phyloP scores from a whole-genome alignment of 2,113 vertebrate species.

The Eretmochelys imbricata region DNA sequence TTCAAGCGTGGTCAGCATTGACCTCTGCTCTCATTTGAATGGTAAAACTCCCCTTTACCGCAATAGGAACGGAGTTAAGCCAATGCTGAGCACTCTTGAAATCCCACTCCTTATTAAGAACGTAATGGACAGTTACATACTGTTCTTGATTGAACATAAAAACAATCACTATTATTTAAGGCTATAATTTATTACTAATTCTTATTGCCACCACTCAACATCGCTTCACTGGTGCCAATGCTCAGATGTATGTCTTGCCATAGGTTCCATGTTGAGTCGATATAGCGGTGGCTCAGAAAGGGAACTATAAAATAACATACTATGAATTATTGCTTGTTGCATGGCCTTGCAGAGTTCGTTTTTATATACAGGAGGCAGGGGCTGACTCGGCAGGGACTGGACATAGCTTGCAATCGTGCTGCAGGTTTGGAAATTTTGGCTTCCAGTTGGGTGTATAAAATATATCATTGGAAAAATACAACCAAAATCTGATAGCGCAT shows the following conservation, averaged over 20 bases:
- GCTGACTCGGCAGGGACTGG: neutral
- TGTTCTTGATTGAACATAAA: neutral
- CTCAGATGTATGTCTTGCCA: neutral
- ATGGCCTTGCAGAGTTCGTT: constrained; percentile 32
- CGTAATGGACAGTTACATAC: neutral
- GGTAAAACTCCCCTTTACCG: neutral
- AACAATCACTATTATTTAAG: neutral
- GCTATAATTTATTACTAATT: neutral
- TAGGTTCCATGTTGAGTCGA: neutral
- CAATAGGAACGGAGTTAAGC: neutral
- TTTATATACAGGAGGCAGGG: constrained; percentile 27
- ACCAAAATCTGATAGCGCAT: neutral
- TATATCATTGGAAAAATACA: neutral
- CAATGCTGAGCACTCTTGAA: neutral
- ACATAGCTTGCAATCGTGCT: constrained; percentile 24
- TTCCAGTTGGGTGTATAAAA: constrained; percentile 10
- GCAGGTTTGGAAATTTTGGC: constrained; percentile 10
- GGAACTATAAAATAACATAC: neutral
- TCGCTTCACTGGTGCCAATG: neutral
- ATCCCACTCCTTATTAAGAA: neutral
- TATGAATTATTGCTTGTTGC: constrained; percentile 36
- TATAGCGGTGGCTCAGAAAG: neutral
- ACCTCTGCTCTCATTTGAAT: neutral
- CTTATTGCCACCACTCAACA: neutral
- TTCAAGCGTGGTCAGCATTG: neutral